Conservation (phyloP, 2,113 vertebrate species). For the Chaetodon auriga region DNA sequence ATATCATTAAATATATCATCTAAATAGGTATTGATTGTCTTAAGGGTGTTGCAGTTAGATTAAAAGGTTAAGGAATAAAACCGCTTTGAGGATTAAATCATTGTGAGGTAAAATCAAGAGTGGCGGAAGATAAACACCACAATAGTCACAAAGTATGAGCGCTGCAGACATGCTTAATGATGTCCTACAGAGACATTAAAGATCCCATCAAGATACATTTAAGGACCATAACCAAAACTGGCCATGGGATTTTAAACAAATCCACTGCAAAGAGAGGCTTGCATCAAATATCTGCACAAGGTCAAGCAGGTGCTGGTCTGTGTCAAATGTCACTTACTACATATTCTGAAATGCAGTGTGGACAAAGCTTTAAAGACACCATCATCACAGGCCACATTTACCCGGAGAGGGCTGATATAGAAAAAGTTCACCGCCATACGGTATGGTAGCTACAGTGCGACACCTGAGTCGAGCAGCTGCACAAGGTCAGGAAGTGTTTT, state of each 20-base stretch:
- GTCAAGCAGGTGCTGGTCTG: constrained; percentile 15
- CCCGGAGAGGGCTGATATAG: constrained; percentile 42
- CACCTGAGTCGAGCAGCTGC: constrained; percentile 39
- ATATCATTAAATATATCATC: constrained; percentile 79
- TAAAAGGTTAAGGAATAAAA: constrained; percentile 82
- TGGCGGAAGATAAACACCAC: constrained; percentile 61
- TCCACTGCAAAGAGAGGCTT: neutral
- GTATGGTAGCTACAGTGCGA: neutral
- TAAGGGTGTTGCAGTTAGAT: constrained; percentile 75
- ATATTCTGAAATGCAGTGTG: constrained; percentile 18
- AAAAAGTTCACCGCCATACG: neutral
- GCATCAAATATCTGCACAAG: constrained; percentile 32
- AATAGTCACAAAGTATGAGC: constrained; percentile 69
- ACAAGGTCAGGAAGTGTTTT: constrained; percentile 70
- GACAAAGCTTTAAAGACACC: constrained; percentile 12
- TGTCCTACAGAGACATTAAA: constrained; percentile 39
- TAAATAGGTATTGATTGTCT: constrained; percentile 81
- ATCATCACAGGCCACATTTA: constrained; percentile 18
- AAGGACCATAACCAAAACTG: constrained; percentile 3
- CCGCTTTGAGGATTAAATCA: constrained; percentile 79
- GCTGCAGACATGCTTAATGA: constrained; percentile 28
- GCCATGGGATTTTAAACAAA: neutral
- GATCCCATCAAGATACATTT: constrained; percentile 27
- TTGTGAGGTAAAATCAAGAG: constrained; percentile 75
- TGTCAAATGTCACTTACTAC: constrained; percentile 13